Evolutionary conservation across 2,113 vertebrate species (phyloP).

Genomic region (Callaeas wilsoni): DNA sequence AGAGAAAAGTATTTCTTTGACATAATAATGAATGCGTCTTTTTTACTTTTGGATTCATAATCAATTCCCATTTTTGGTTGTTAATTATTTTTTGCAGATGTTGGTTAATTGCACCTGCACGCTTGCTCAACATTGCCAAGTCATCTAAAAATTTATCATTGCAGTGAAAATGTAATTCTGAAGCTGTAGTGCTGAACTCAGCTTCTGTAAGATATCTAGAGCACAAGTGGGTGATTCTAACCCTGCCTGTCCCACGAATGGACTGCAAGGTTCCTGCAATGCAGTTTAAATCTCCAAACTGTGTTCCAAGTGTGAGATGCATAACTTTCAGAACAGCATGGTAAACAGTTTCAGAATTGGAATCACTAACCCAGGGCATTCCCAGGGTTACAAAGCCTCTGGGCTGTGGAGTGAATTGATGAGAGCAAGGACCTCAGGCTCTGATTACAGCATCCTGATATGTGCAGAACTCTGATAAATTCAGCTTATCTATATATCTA

Average conservation of each 20-base stretch:
- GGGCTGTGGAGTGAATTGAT: accelerated
- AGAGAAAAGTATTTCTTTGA: background rate
- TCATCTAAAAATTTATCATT: background rate
- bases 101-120: constrained; percentile 4
- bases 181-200: background rate
- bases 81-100: background rate
- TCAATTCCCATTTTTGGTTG: background rate
- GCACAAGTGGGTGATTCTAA: background rate
- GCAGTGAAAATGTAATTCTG: background rate
- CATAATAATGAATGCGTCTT: background rate
- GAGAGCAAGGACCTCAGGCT: background rate
- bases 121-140: background rate
- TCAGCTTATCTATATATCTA: background rate
- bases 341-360: background rate
- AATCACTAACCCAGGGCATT: background rate
- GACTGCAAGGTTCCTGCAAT: background rate
- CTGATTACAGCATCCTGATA: background rate
- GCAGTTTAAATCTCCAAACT: background rate
- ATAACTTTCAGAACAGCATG: background rate
- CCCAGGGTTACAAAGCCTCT: background rate
- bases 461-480: background rate
- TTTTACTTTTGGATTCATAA: background rate
- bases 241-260: background rate
- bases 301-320: background rate
- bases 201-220: background rate